These are phyloP conservation scores for Meiosimyza decipiens DNA, from an alignment of 2,888 invertebrate species.

Conservation along the genomic window DNA sequence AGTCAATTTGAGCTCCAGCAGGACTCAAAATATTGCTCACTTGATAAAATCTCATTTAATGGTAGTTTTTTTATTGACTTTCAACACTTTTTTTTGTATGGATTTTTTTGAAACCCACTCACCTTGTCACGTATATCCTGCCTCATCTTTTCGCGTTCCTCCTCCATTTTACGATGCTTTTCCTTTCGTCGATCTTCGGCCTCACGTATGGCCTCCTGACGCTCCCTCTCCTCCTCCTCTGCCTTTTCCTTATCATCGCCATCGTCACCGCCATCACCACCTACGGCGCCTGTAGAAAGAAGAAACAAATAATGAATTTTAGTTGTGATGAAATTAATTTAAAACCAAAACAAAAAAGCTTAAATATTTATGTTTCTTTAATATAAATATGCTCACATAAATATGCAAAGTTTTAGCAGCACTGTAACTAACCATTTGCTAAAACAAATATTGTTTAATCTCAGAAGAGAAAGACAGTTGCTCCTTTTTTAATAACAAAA, in stretches of 20 bases:
- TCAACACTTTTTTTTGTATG: not conserved
- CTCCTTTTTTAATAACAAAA: too few relatives aligned
- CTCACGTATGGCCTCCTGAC: constrained; percentile 97
- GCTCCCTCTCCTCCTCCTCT: constrained; percentile 97
- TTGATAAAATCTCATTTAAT: not conserved
- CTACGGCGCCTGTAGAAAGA: constrained; percentile 80
- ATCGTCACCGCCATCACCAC: constrained; percentile 91
- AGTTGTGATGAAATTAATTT: not conserved
- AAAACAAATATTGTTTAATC: too few relatives aligned
- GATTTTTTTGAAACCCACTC: constrained; percentile 53
- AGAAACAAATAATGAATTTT: constrained; percentile 21
- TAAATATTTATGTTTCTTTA: too few relatives aligned
- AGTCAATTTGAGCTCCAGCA: constrained; percentile 96
- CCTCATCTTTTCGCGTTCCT: constrained; percentile 98
- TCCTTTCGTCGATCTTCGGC: constrained; percentile 98
- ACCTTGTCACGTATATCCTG: constrained; percentile 99
- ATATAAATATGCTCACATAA: too few relatives aligned
- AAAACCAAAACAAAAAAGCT: not conserved
- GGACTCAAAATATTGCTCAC: constrained; percentile 59
- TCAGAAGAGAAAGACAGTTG: too few relatives aligned
- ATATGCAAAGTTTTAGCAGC: too few relatives aligned
- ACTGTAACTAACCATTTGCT: too few relatives aligned
- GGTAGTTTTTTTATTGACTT: not conserved
- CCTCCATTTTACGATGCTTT: constrained; percentile 99
- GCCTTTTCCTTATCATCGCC: constrained; percentile 98